phyloP scores from a whole-genome alignment of 2,797 vertebrate species.

The Onychomys torridus region DNA sequence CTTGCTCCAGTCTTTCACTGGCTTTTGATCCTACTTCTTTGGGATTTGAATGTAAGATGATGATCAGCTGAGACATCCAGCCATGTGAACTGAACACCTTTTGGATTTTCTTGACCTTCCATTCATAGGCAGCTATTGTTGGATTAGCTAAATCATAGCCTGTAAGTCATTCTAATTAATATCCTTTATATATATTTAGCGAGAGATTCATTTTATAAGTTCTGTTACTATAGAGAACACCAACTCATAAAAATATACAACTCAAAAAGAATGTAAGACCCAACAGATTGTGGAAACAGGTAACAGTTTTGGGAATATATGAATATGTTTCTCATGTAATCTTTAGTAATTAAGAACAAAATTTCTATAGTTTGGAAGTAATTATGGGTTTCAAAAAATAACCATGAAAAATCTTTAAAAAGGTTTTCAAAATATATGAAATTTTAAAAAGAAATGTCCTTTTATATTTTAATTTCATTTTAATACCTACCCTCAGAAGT shows the following conservation, averaged over 20 bases:
- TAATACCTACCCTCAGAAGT: background rate
- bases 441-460: background rate
- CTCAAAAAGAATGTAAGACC: background rate
- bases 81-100: background rate
- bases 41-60: background rate
- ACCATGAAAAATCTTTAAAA: background rate
- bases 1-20: background rate
- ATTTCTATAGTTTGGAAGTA: background rate
- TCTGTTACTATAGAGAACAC: too few relatives aligned
- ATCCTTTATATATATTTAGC: background rate
- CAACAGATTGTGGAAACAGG: background rate
- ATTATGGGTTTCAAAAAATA: background rate
- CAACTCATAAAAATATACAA: background rate
- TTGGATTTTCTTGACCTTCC: too few relatives aligned
- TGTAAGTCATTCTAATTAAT: background rate
- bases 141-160: background rate
- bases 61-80: background rate
- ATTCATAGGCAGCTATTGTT: background rate
- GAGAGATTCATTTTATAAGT: too few relatives aligned
- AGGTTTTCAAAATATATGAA: background rate
- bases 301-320: background rate
- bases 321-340: background rate
- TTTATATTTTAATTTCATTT: slow-evolving; percentile 4
- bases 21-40: background rate
- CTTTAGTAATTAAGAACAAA: background rate